phyloP scores from a whole-genome alignment of 2,113 vertebrate genomes.

The Lagenorhynchus albirostris region DNA sequence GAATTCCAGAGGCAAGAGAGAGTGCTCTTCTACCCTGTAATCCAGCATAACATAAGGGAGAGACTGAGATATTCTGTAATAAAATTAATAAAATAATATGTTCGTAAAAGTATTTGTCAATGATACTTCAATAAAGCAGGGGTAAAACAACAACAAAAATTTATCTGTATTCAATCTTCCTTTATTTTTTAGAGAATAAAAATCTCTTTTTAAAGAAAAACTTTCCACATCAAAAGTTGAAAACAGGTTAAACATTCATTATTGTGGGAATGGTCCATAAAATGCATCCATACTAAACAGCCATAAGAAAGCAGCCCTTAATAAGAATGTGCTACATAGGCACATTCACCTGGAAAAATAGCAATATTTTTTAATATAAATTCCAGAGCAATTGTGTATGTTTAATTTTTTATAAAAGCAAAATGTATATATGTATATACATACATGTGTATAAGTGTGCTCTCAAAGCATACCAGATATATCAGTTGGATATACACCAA shows the following conservation, averaged over 20 bases:
- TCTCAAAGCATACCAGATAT: neutral
- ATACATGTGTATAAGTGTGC: neutral
- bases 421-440: neutral
- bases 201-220: neutral
- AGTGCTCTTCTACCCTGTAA: neutral
- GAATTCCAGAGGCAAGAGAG: neutral
- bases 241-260: neutral
- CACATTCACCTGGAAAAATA: neutral
- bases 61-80: neutral
- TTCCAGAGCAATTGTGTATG: neutral
- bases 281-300: neutral
- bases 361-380: neutral
- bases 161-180: neutral
- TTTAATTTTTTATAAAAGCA: neutral
- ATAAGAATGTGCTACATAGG: neutral
- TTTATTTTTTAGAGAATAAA: neutral
- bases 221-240: neutral
- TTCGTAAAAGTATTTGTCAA: neutral
- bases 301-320: neutral
- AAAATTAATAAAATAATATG: neutral
- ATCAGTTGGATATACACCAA: neutral
- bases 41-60: neutral
- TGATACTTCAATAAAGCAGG: neutral
- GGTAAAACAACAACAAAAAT: neutral
- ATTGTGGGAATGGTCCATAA: neutral